A percentile compares a stretch with the other conserved stretches of the same genome.
These are phyloP conservation scores for Paramormyrops kingsleyae DNA, from an alignment of 2,113 vertebrate genomes.

Conservation along the genomic window DNA sequence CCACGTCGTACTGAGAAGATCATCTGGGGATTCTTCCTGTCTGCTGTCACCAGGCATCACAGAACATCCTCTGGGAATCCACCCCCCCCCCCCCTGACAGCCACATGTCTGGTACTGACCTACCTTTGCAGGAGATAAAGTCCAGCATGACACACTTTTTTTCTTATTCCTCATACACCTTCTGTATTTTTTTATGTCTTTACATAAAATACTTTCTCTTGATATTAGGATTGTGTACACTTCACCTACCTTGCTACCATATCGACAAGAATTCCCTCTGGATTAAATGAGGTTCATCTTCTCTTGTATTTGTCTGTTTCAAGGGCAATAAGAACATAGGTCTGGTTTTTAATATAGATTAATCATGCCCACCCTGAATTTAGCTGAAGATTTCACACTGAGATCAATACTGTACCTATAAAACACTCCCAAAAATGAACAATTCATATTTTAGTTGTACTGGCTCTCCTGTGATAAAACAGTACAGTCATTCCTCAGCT, in stretches of 20 bases:
- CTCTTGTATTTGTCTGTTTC: background rate
- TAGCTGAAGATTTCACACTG: background rate
- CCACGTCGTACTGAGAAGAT: too few species aligned
- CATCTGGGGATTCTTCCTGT: background rate
- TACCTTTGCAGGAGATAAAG: background rate
- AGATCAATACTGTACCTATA: background rate
- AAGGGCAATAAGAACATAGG: background rate
- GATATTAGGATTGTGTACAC: background rate
- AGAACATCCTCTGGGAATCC: background rate
- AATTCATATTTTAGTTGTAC: background rate
- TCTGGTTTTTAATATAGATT: background rate
- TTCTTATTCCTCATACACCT: background rate
- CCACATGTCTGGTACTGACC: background rate
- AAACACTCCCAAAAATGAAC: background rate
- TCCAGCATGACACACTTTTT: too few species aligned
- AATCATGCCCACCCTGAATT: background rate
- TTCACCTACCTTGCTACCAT: background rate
- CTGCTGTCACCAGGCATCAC: background rate
- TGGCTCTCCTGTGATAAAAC: background rate
- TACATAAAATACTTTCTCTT: background rate
- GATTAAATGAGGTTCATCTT: background rate
- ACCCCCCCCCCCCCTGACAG: background rate
- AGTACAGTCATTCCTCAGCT: too few species aligned
- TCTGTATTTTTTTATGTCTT: background rate
- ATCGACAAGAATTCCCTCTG: background rate